Evolutionary conservation across 2,888 invertebrate genomes (phyloP).

Genomic region (Cantharis nigra): DNA sequence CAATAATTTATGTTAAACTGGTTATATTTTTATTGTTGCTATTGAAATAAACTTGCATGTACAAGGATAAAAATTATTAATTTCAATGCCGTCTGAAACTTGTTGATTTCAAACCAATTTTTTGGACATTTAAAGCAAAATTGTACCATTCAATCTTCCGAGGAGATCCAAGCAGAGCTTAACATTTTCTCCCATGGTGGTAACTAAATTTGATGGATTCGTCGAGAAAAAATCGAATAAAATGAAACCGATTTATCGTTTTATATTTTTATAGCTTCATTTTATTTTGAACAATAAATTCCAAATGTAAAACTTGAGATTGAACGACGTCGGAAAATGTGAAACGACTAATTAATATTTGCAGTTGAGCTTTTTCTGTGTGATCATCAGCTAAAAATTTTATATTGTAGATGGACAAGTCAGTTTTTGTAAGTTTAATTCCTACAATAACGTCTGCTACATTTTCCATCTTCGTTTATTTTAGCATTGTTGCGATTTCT

Average conservation of each 20-base stretch:
- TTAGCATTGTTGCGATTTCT: background rate
- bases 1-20: background rate
- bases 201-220: background rate
- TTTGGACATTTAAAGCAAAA: background rate
- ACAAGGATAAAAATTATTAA: background rate
- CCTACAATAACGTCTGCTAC: slow-evolving; percentile 4
- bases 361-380: background rate
- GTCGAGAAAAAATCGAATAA: background rate
- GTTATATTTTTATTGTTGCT: background rate
- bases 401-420: slow-evolving; percentile 5
- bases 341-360: background rate
- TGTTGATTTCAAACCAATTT: background rate
- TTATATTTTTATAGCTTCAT: background rate
- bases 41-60: background rate
- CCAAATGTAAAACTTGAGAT: background rate
- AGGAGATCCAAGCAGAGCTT: background rate
- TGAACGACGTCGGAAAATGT: background rate
- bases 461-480: background rate
- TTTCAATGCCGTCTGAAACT: background rate
- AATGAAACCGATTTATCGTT: background rate
- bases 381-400: slow-evolving; percentile 1
- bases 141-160: background rate
- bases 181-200: background rate
- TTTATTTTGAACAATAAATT: background rate
- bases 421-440: slow-evolving; percentile 4